These are phyloP conservation scores for Pachymerium ferrugineum DNA, from an alignment of 2,888 invertebrate species.

Conservation along the genomic window DNA sequence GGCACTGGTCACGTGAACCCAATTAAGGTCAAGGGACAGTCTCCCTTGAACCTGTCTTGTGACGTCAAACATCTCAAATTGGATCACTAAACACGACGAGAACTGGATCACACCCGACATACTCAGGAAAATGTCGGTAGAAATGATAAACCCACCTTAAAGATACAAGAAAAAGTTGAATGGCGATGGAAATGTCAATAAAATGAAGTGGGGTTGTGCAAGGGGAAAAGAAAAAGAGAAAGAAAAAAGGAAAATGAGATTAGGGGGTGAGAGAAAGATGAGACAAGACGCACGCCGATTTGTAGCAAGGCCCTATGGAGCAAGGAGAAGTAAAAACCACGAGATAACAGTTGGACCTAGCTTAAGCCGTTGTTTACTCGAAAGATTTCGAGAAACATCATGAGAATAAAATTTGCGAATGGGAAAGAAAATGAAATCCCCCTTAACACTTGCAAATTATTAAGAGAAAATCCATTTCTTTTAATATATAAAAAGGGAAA, in stretches of 20 bases:
- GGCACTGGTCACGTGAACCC: too few species aligned
- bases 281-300: neutral
- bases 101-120: constrained; percentile 5
- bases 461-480: too few species aligned
- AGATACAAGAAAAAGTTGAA: too few species aligned
- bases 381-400: too few species aligned
- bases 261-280: neutral
- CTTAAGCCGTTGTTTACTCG: neutral
- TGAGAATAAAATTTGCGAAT: neutral
- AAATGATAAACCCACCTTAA: neutral
- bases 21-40: too few species aligned
- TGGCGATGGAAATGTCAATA: neutral
- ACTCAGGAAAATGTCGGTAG: neutral
- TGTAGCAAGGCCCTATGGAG: neutral
- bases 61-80: too few species aligned
- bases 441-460: too few species aligned
- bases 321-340: neutral
- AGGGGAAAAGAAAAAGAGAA: neutral
- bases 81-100: constrained; percentile 18
- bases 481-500: too few species aligned
- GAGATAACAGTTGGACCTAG: neutral
- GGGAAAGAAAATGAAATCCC: too few species aligned
- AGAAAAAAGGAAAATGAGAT: neutral
- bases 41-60: too few species aligned
- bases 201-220: too few species aligned